Conservation (phyloP, 2,797 vertebrate species). For the Labroides dimidiatus region DNA sequence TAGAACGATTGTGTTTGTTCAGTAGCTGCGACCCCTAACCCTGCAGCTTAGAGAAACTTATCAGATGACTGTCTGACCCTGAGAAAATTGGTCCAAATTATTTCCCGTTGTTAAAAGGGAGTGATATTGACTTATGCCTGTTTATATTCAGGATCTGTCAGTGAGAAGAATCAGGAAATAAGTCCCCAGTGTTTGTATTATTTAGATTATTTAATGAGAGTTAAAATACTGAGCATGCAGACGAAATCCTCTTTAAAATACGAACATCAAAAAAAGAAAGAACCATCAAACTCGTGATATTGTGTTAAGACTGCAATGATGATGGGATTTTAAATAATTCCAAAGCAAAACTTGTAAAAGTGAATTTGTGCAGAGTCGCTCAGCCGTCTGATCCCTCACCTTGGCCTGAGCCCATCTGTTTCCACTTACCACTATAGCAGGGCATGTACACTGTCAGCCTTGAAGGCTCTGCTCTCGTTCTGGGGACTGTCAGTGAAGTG, state of each 20-base stretch:
- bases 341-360: constrained; percentile 45
- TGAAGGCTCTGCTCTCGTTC: constrained; percentile 78
- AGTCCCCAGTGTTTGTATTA: constrained; percentile 10
- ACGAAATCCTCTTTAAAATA: neutral
- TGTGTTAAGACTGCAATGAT: neutral
- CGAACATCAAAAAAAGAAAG: neutral
- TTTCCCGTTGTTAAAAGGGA: constrained; percentile 87
- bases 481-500: constrained; percentile 77
- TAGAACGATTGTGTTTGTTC: constrained; percentile 83
- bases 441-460: constrained; percentile 83
- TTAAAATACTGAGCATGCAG: constrained; percentile 8
- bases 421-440: constrained; percentile 80
- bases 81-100: constrained; percentile 91
- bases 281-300: neutral
- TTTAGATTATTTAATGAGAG: constrained; percentile 15
- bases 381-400: constrained; percentile 75
- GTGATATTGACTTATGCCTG: constrained; percentile 77
- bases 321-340: constrained; percentile 28
- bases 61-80: constrained; percentile 90
- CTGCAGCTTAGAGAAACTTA: constrained; percentile 83
- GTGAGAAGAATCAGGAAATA: constrained; percentile 13
- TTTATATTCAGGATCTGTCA: constrained; percentile 41
- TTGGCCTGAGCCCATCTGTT: constrained; percentile 82
- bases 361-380: constrained; percentile 61
- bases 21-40: constrained; percentile 85